These are phyloP conservation scores for Psophia crepitans DNA, from an alignment of 2,113 vertebrate genomes.

Conservation along the genomic window DNA sequence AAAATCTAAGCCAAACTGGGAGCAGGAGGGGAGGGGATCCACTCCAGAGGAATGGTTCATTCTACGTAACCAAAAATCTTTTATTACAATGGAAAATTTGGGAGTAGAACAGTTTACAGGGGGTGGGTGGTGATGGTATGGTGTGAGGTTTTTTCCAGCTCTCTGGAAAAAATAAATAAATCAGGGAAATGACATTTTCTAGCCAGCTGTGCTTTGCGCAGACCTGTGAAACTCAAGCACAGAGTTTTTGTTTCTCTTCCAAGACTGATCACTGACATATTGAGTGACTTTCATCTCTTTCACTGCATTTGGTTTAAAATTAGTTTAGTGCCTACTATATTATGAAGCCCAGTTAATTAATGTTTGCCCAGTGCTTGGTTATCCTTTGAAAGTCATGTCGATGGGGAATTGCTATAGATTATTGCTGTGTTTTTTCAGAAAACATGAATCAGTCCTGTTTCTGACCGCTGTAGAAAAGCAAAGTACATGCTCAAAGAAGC, in stretches of 20 bases:
- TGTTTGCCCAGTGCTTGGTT: background rate
- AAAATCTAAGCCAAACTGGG: background rate
- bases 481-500: background rate
- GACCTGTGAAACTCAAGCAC: background rate
- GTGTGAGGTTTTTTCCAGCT: background rate
- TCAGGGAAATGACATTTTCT: background rate
- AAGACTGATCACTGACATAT: background rate
- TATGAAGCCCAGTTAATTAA: background rate
- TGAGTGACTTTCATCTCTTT: background rate
- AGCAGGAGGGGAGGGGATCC: rapidly evolving
- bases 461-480: background rate
- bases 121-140: no score
- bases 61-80: background rate
- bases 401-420: background rate
- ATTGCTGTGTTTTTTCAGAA: background rate
- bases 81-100: background rate
- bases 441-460: background rate
- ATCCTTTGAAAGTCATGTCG: background rate
- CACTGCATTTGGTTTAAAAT: background rate
- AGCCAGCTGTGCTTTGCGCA: background rate
- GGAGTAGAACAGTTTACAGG: background rate
- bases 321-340: background rate
- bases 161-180: background rate
- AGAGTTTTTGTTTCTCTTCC: background rate
- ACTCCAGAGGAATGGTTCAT: background rate